Evolutionary conservation across 2,113 vertebrate genomes (phyloP), one percentile per base, ranked within the genome.

Genomic region (Coregonus clupeaformis): DNA sequence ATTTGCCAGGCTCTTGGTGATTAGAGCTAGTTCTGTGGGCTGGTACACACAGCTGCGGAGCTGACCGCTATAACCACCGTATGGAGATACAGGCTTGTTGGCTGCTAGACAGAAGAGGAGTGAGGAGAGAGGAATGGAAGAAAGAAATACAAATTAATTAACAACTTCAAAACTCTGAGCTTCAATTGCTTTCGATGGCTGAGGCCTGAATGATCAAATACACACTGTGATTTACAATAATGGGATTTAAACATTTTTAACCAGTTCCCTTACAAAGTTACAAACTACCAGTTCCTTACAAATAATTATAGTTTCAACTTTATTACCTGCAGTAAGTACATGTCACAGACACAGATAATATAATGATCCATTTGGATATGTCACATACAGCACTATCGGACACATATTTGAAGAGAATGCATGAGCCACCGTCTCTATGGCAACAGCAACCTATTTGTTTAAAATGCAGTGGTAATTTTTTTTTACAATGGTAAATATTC

Each of bases 11-110:
- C 87, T 91, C 81, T 95, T 95, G 73, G 94, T 93, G 86, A 98
- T 96, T 76, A 97, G 82, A 30, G 96, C 93, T 90, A 98, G 89
- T 93, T 97, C 96, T 0, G 97, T 98, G 77, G 97, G 96, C 89
- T 98, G 96, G 91, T 97, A 98, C 63, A 98, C 94, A 0, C 92
- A 89, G 62, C 94, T 94, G 65, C 95, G 91, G 68, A 94, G 81
- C 62, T 94, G 93, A 62, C 95, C 95, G 0, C 94, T 95, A 86
- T 95, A 96, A 22, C 90, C 94, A 0, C 91, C 93, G 45, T 97
- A 96, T 0, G 96, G 96, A 0, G 96, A 96, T 77, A 92, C 84
- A 0, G 94, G 92, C 77, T 93, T 94, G 87, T 93, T 93, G 32
- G 92, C 91, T 89, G 84, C 64, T 77, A 78, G 78, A 27, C 69